Evolutionary conservation across 2,113 vertebrate genomes (phyloP).

Genomic region (Thryonomys swinderianus): DNA sequence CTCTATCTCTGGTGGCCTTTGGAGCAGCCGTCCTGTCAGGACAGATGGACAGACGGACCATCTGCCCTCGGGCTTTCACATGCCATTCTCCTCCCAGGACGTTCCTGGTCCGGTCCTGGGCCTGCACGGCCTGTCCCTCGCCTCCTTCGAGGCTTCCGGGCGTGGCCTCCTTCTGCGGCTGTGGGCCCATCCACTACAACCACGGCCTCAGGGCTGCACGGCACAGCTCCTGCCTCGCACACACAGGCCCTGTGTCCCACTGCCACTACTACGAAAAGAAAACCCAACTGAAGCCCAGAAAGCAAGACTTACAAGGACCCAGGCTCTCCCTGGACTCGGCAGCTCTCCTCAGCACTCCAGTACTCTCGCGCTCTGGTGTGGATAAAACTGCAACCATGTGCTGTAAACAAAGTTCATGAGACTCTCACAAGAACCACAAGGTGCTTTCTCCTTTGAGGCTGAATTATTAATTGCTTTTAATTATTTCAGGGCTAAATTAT

Average conservation of each 20-base stretch:
- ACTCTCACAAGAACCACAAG: no score
- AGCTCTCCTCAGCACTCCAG: no score
- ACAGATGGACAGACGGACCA: not conserved
- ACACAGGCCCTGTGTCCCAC: not conserved
- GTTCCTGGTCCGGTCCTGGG: not conserved
- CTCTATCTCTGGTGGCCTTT: not conserved
- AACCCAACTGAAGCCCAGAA: not conserved
- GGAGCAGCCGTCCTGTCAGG: not conserved
- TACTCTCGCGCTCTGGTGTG: no score
- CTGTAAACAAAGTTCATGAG: no score
- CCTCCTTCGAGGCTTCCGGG: not conserved
- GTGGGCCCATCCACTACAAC: not conserved
- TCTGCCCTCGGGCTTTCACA: not conserved
- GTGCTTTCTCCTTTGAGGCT: no score
- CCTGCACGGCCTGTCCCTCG: not conserved
- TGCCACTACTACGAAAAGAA: not conserved
- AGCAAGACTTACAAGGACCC: no score
- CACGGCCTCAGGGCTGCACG: not conserved
- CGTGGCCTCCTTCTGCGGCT: not conserved
- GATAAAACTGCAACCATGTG: no score
- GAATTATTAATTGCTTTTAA: no score
- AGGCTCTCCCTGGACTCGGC: no score
- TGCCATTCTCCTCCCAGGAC: not conserved
- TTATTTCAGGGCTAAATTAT: no score
- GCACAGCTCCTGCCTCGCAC: not conserved